phyloP scores from a whole-genome alignment of 2,888 invertebrate species.

The Carcina quercana region DNA sequence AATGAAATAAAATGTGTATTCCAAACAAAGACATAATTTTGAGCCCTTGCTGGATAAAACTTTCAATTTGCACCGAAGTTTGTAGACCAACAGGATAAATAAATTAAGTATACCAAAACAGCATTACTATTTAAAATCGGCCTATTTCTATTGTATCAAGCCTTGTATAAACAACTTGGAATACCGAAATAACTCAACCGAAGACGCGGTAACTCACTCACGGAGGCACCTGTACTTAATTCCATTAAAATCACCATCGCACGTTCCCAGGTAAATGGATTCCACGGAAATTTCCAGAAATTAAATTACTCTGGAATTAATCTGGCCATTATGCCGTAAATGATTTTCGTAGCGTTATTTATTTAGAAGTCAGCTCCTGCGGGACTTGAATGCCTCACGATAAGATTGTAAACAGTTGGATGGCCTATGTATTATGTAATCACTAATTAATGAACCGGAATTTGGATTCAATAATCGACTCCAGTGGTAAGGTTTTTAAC shows the following conservation, averaged over 20 bases:
- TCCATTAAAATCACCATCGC: conserved; percentile 11
- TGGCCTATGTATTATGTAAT: too few species aligned
- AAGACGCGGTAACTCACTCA: conserved; percentile 2
- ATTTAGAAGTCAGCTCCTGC: conserved; percentile 46
- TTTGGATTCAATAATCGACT: too few species aligned
- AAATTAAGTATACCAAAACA: too few species aligned
- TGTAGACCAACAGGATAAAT: too few species aligned
- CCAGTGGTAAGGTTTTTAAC: too few species aligned
- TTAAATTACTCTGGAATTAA: conserved; percentile 27
- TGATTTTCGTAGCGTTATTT: conserved; percentile 42
- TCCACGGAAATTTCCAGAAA: conserved; percentile 17
- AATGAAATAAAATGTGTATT: too few species aligned
- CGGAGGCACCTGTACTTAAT: conserved; percentile 10
- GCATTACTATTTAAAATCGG: too few species aligned
- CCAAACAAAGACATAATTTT: too few species aligned
- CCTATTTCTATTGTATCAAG: background rate
- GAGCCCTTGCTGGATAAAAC: too few species aligned
- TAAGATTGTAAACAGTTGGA: background rate
- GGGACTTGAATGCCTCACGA: conserved; percentile 28
- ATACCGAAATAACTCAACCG: conserved; percentile 1
- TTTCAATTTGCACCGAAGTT: too few species aligned
- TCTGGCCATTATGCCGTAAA: conserved; percentile 23
- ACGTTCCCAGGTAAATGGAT: conserved; percentile 16
- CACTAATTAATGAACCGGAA: too few species aligned
- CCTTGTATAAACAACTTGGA: background rate